Evolutionary conservation across 2,888 invertebrate genomes (phyloP), one percentile per base, ranked within the genome.

Genomic region (Morinoia aosen): DNA sequence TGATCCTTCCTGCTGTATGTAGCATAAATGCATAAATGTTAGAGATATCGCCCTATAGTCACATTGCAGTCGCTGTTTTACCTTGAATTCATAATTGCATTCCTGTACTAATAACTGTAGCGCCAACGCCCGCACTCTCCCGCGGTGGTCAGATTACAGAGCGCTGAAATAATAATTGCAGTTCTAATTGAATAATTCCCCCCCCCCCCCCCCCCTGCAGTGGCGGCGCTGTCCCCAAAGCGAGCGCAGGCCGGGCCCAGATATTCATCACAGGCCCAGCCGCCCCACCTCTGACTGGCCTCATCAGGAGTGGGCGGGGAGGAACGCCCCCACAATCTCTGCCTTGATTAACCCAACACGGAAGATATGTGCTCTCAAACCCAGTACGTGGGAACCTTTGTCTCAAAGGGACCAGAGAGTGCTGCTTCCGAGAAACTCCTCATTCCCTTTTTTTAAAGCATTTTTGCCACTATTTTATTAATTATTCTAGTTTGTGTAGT

Each of bases 281-380:
- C 40, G 39, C 12, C 48, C 40, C 48, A 7, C 5, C 90, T 90
- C 19, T 8, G 90, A 5, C 39, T 14, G 19, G 48, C 40, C 90
- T 40, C 90, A 90, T 90, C 90, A 90, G 90, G 19, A 90, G 90
- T 90, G 40, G 90, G 90, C 39, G 90, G 90, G 40, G 39, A 39
- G 90, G 40, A 40, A 90, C 90, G 90, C 90, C 90, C 48, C 39
- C 33, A 12, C 90, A 90, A 90, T 90, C 90, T 90, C 90, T 90
- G 90, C 90, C 33, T 40, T 90, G 39, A 90, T 90, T 90, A 40
- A 90, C 16, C 5, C 3, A 39, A 90, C n/a, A 39, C 8, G 39
- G 90, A 40, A 48, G 19, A 40, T 39, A 40, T 90, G n/a, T 12
- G 16, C 8, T 33, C 33, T 8, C 7, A 3, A 48, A 90, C 10